Conservation (phyloP, 2,113 vertebrate species). For the Lontra canadensis region DNA sequence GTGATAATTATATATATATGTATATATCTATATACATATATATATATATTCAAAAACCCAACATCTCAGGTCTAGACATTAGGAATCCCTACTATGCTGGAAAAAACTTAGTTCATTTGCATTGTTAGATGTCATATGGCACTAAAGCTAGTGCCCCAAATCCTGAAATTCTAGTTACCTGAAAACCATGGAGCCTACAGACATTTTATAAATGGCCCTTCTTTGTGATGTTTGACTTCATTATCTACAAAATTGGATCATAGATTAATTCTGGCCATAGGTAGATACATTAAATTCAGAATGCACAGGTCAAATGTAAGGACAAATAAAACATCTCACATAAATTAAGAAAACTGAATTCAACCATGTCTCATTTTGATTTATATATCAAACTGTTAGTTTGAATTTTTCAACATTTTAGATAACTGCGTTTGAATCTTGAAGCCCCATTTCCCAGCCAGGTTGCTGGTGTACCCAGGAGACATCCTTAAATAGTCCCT, state of each 20-base stretch:
- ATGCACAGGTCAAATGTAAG: slow-evolving; percentile 4
- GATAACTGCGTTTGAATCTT: not conserved
- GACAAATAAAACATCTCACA: not conserved
- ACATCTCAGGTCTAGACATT: not conserved
- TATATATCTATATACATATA: not conserved
- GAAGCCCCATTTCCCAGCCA: not conserved
- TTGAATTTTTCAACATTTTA: slow-evolving; percentile 40
- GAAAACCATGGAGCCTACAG: not conserved
- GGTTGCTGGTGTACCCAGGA: not conserved
- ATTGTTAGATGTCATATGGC: not conserved
- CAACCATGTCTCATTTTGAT: not conserved
- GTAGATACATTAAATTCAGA: slow-evolving; percentile 17
- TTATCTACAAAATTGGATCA: slow-evolving; percentile 12
- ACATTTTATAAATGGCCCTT: not conserved
- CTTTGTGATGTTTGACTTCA: not conserved
- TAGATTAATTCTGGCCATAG: not conserved
- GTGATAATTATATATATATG: not conserved
- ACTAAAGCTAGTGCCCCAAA: not conserved
- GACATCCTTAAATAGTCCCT: not conserved
- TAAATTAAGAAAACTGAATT: not conserved
- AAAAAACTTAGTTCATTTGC: not conserved
- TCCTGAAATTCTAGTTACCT: not conserved
- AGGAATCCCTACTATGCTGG: not conserved
- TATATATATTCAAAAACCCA: not conserved
- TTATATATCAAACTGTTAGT: not conserved